A percentile compares a stretch with the other conserved stretches of the same genome.
Evolutionary conservation across 2,888 invertebrate species (phyloP).

Genomic region (Pyrgus malvae): DNA sequence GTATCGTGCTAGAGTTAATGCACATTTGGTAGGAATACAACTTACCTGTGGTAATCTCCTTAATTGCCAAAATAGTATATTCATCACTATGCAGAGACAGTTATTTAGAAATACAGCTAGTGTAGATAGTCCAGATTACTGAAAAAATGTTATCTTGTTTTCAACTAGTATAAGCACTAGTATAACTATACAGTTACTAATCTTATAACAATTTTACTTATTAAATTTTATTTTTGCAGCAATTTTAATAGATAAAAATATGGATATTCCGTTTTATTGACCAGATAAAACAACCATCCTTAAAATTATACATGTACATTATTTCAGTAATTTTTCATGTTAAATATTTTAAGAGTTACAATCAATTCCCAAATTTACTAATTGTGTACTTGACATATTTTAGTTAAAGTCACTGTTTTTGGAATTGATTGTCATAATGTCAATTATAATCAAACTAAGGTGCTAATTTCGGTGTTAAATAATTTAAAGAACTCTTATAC

Average conservation of each 20-base stretch:
- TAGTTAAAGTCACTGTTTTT: not conserved
- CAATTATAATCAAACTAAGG: slow-evolving; percentile 41
- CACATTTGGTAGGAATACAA: slow-evolving; percentile 39
- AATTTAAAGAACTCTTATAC: slow-evolving; percentile 30
- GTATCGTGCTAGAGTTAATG: slow-evolving; percentile 19
- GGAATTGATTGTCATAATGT: slow-evolving; percentile 17
- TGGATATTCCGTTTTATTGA: too few species aligned
- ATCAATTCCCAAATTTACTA: slow-evolving; percentile 2
- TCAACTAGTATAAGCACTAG: too few species aligned
- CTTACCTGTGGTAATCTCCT: slow-evolving; percentile 79
- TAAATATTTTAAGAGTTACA: not conserved
- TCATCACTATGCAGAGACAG: slow-evolving; percentile 29
- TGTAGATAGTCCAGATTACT: slow-evolving; percentile 13
- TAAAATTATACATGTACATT: not conserved
- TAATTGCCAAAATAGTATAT: slow-evolving; percentile 79
- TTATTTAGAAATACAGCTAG: slow-evolving; percentile 17
- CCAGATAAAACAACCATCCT: too few species aligned
- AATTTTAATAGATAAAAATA: too few species aligned
- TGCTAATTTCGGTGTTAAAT: slow-evolving; percentile 54
- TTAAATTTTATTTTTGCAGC: too few species aligned
- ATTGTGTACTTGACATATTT: not conserved
- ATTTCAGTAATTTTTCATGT: slow-evolving; percentile 5
- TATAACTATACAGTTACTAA: too few species aligned
- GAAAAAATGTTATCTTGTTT: not conserved
- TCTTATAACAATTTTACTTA: too few species aligned